These are phyloP conservation scores for Dolomedes plantarius DNA, from an alignment of 2,888 invertebrate species.

Conservation along the genomic window DNA sequence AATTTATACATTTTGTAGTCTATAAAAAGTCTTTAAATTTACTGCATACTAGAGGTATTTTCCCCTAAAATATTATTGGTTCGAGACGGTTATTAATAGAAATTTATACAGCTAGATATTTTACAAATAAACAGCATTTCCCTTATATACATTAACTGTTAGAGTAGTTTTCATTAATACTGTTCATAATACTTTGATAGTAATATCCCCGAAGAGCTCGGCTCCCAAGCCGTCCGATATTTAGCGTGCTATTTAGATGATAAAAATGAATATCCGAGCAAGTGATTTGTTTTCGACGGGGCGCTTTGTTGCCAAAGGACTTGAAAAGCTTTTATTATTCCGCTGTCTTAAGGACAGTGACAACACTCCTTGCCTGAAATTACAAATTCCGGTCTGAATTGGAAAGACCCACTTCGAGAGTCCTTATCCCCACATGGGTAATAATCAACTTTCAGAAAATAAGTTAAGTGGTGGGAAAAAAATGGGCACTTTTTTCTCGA, in stretches of 20 bases:
- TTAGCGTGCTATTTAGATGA: conserved; percentile 42
- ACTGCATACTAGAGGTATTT: no score
- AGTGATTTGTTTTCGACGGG: conserved; percentile 56
- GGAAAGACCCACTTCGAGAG: conserved; percentile 19
- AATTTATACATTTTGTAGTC: no score
- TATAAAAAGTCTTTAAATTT: no score
- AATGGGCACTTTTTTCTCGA: background rate
- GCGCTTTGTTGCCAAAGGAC: conserved; percentile 63
- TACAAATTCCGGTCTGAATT: conserved; percentile 61
- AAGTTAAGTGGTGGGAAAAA: conserved; percentile 13
- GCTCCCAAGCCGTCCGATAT: background rate
- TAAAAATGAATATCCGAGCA: conserved; percentile 44
- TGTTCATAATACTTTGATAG: no score
- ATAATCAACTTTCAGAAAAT: conserved; percentile 45
- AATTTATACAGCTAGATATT: no score
- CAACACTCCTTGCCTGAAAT: conserved; percentile 56
- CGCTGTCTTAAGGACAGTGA: conserved; percentile 52
- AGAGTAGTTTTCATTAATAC: background rate
- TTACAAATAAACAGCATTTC: no score
- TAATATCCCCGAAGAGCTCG: no score
- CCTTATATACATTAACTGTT: no score
- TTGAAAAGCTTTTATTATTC: conserved; percentile 65
- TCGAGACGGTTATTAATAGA: no score
- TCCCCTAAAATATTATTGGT: no score
- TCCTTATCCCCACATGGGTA: conserved; percentile 32